Evolutionary conservation across 1,140 invertebrate species (phyloP), one percentile per base, ranked within the genome.

Genomic region (Bombus huntii): DNA sequence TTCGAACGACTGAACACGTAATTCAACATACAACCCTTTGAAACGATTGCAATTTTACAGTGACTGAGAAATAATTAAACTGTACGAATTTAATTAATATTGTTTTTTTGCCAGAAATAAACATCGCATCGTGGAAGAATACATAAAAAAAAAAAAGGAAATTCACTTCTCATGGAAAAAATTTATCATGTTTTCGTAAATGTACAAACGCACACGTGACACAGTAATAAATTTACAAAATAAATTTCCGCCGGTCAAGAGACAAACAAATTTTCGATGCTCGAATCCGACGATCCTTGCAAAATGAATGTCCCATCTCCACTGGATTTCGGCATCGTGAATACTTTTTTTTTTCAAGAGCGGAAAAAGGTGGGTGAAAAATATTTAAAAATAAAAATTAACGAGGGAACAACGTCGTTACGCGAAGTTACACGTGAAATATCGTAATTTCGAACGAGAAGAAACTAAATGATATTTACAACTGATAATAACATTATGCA

Each of bases 401-500:
- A 66, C 39, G 22, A 34, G 18, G 9, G 6, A 65, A 65, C 18
- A 28, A 42, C 13, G 15, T n/a, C 18, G 9, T 66, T 39, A 62
- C 18, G 44, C 8, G 13, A 31, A 42, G 44, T 31, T 18, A 44
- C 34, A 28, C 25, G 6, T 4, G 4, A 62, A 15, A 72, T 18
- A n/a, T 5, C 37, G 9, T 76, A 81, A 87, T 86, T 87, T 73
- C 37, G 15, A 71, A 70, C 25, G 59, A 57, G 62, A 22, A 57
- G 62, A 15, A 77, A 57, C 47, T 72, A 76, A 86, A n/a, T 42
- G 53, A 37, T 39, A 37, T 87, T 66, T 81, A 81, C 79, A 81
- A 77, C 12, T 57, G 73, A 85, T 59, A 57, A 87, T 72, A 71
- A 76, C 18, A 65, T 85, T 76, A 70, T 77, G 74, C 74, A 44